Conservation (phyloP, 2,797 vertebrate species). For the Miichthys miiuy region DNA sequence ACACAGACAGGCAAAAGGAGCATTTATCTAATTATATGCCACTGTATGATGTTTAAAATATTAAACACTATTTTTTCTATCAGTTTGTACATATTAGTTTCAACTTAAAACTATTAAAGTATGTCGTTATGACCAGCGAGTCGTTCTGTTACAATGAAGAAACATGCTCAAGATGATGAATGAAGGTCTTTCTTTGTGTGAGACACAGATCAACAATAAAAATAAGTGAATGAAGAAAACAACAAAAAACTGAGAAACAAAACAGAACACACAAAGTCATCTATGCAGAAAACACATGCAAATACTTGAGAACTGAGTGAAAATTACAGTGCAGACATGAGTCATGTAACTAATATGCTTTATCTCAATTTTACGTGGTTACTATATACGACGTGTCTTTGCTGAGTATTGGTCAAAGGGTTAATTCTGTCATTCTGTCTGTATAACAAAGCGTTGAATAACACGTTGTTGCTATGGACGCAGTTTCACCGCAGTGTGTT, state of each 20-base stretch:
- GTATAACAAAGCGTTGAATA: too few species aligned
- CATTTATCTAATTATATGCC: background rate
- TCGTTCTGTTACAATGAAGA: background rate
- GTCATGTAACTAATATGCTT: too few species aligned
- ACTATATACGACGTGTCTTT: too few species aligned
- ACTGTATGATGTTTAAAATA: background rate
- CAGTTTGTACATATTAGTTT: background rate
- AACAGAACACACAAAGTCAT: background rate
- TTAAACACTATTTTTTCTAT: background rate
- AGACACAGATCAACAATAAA: too few species aligned
- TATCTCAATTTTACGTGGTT: too few species aligned
- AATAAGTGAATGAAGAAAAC: background rate
- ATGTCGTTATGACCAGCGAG: background rate
- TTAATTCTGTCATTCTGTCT: too few species aligned
- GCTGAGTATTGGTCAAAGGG: too few species aligned
- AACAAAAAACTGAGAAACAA: background rate
- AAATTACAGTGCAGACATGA: too few species aligned
- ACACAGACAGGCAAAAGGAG: background rate
- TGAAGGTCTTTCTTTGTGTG: background rate
- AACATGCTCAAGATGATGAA: background rate
- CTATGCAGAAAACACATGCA: too few species aligned
- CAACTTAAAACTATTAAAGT: constrained; percentile 1
- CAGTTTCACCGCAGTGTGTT: too few species aligned
- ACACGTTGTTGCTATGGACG: too few species aligned
- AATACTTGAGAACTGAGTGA: too few species aligned